These are phyloP conservation scores for Bothrops alternatus DNA, from an alignment of 2,797 vertebrate genomes.

Conservation along the genomic window DNA sequence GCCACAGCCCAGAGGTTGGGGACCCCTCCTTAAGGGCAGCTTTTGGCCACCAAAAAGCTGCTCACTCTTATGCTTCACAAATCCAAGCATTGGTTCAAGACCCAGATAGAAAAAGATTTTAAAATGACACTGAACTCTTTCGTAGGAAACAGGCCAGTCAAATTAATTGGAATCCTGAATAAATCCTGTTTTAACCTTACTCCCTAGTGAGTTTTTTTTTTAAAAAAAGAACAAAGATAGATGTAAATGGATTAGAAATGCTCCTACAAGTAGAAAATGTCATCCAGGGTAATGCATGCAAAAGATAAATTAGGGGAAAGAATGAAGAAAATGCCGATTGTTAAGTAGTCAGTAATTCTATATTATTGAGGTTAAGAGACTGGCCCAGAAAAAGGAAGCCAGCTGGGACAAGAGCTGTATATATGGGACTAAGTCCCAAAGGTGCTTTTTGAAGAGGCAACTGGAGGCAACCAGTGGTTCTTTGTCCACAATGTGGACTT, in stretches of 20 bases:
- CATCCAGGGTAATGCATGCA: neutral
- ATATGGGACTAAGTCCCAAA: neutral
- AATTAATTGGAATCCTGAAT: neutral
- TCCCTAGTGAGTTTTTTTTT: neutral
- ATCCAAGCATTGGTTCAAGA: neutral
- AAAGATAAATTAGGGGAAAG: neutral
- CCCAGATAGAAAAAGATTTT: neutral
- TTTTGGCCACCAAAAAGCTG: neutral
- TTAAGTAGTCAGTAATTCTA: constrained; percentile 9
- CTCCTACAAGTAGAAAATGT: neutral
- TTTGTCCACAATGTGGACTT: too few relatives aligned
- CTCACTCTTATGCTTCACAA: neutral
- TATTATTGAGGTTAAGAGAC: constrained; percentile 1
- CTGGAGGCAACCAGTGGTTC: too few relatives aligned
- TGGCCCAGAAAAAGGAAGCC: constrained; percentile 25
- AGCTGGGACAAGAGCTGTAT: neutral
- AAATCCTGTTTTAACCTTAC: neutral
- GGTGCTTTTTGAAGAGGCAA: too few relatives aligned
- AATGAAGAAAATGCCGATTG: neutral
- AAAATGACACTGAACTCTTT: neutral
- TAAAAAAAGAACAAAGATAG: neutral
- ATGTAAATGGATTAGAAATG: neutral
- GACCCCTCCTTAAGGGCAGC: neutral
- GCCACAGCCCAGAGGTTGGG: too few relatives aligned
- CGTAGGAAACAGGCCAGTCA: neutral